Conservation (phyloP, 2,888 invertebrate genomes). For the Oxyscelio sp. region DNA sequence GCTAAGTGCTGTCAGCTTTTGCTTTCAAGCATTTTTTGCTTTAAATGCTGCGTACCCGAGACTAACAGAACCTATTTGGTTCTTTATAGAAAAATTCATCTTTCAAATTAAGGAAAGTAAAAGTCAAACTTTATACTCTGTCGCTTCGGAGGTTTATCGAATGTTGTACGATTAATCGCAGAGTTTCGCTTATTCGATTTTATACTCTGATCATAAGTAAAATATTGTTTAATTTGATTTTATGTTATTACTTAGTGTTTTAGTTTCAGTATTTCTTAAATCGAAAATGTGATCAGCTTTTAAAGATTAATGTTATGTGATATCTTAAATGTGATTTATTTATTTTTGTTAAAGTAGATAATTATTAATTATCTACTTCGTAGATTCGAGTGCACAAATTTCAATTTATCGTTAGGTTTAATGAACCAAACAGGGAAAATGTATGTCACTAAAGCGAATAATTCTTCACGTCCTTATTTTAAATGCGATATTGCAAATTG, state of each 20-base stretch:
- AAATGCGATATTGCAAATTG: not conserved
- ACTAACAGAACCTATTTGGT: not conserved
- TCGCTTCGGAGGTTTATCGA: not conserved
- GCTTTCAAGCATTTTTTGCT: conserved; percentile 42
- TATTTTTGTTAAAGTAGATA: too few species aligned
- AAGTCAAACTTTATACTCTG: not conserved
- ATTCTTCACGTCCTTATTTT: not conserved
- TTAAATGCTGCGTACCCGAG: conserved; percentile 2
- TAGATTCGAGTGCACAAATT: not conserved
- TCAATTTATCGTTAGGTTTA: too few species aligned
- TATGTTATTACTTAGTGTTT: too few species aligned
- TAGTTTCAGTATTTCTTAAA: too few species aligned
- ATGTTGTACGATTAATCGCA: not conserved
- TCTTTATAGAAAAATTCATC: conserved; percentile 7
- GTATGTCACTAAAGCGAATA: not conserved
- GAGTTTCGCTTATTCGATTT: too few species aligned
- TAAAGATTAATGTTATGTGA: too few species aligned
- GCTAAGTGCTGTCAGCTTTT: conserved; percentile 26
- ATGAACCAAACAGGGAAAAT: too few species aligned
- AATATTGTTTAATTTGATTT: too few species aligned
- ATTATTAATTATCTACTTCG: not conserved
- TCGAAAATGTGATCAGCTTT: too few species aligned
- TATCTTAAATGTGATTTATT: too few species aligned
- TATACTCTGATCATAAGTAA: too few species aligned
- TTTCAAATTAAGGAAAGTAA: not conserved